These are phyloP conservation scores for Dryas iulia DNA, from an alignment of 1,140 invertebrate species.

Conservation along the genomic window DNA sequence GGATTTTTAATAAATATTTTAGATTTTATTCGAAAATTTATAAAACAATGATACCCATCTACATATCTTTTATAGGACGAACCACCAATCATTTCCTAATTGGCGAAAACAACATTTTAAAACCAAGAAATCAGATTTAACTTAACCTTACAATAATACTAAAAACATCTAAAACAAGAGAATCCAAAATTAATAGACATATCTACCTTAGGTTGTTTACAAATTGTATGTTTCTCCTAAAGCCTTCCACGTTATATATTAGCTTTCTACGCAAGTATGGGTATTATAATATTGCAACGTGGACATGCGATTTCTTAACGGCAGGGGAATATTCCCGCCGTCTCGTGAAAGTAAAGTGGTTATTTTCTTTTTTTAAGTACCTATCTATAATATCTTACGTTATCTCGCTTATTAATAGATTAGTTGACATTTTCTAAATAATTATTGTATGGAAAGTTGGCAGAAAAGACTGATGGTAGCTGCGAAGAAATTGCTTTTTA, in stretches of 20 bases:
- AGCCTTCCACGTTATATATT: slow-evolving; percentile 11
- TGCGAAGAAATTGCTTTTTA: neutral
- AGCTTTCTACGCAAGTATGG: slow-evolving; percentile 19
- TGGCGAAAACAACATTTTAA: too few species aligned
- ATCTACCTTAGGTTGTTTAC: neutral
- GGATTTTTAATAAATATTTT: too few species aligned
- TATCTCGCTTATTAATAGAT: neutral
- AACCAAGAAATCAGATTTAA: too few species aligned
- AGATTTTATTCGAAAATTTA: too few species aligned
- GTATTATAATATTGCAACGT: slow-evolving; percentile 9
- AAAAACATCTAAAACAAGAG: too few species aligned
- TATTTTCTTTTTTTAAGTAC: neutral
- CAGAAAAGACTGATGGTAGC: neutral
- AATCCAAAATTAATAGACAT: too few species aligned
- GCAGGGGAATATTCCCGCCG: slow-evolving; percentile 6
- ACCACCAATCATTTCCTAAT: too few species aligned
- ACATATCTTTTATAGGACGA: too few species aligned
- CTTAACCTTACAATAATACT: too few species aligned
- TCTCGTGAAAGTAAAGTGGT: slow-evolving; percentile 3
- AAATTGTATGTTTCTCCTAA: slow-evolving; percentile 15
- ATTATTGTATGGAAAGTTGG: neutral
- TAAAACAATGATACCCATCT: too few species aligned
- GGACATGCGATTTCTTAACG: slow-evolving; percentile 19
- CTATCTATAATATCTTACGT: neutral
- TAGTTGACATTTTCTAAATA: neutral